phyloP scores from a whole-genome alignment of 2,113 vertebrate species.

The Phoenicopterus ruber region DNA sequence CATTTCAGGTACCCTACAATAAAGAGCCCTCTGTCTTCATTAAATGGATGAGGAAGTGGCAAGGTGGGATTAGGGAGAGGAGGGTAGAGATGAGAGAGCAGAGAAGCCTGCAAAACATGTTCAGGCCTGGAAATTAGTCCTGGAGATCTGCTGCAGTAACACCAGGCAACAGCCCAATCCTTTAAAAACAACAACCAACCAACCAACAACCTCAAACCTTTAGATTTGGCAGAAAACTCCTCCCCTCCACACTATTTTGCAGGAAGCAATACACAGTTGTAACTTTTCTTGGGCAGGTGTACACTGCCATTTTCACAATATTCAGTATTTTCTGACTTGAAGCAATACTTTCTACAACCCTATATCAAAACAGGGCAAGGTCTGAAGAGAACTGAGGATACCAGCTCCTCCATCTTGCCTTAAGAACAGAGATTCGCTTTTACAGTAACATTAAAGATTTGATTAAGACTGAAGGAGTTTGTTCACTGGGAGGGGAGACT shows the following conservation, averaged over 20 bases:
- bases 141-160: neutral
- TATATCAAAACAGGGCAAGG: neutral
- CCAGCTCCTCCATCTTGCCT: neutral
- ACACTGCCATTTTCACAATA: neutral
- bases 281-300: neutral
- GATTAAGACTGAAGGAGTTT: neutral
- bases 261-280: neutral
- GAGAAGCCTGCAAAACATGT: neutral
- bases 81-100: neutral
- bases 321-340: neutral
- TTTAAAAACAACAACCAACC: neutral
- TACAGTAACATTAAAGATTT: neutral
- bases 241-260: neutral
- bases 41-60: neutral
- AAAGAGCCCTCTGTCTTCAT: neutral
- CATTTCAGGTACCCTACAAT: neutral
- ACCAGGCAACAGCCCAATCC: neutral
- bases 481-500: neutral
- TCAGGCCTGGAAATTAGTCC: neutral
- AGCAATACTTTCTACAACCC: neutral
- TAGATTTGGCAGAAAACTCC: neutral
- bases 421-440: neutral
- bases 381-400: neutral
- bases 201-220: neutral
- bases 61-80: neutral